Evolutionary conservation across 2,113 vertebrate species (phyloP).

Genomic region (Chinchilla lanigera): DNA sequence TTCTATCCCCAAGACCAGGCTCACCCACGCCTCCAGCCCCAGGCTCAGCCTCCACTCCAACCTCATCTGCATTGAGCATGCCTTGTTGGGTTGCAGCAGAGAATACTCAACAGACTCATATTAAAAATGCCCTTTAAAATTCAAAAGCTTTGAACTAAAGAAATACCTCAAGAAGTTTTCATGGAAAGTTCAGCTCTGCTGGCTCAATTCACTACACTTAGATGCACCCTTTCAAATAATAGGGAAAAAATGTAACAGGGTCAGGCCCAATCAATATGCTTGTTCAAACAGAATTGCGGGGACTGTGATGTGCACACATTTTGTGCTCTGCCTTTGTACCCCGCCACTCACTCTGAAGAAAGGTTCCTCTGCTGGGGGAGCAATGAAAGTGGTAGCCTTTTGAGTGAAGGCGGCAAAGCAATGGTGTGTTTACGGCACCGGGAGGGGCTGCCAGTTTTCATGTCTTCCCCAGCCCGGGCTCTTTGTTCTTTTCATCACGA

Average conservation of each 20-base stretch:
- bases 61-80: slow-evolving; percentile 87
- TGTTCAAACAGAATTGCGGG: slow-evolving; percentile 97
- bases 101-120: slow-evolving; percentile 88
- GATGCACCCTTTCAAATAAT: slow-evolving; percentile 95
- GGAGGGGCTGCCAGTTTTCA: slow-evolving; percentile 81
- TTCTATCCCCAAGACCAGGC: neutral
- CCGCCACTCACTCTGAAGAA: slow-evolving; percentile 89
- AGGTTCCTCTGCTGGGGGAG: slow-evolving; percentile 87
- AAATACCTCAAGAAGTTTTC: slow-evolving; percentile 92
- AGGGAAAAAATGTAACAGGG: slow-evolving; percentile 92
- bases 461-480: slow-evolving; percentile 57
- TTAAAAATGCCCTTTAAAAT: slow-evolving; percentile 99
- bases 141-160: slow-evolving; percentile 96
- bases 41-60: neutral
- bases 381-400: slow-evolving; percentile 87
- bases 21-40: neutral
- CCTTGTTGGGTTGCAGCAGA: slow-evolving; percentile 83
- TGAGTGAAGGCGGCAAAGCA: slow-evolving; percentile 84
- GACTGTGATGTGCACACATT: slow-evolving; percentile 92
- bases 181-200: slow-evolving; percentile 92
- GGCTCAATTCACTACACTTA: slow-evolving; percentile 91
- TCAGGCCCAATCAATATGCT: slow-evolving; percentile 94
- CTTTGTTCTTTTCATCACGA: slow-evolving; percentile 84
- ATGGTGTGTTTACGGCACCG: slow-evolving; percentile 73
- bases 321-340: slow-evolving; percentile 94